Evolutionary conservation across 2,888 invertebrate genomes (phyloP), one percentile per base, ranked within the genome.

Genomic region (Spilosoma lubricipeda): DNA sequence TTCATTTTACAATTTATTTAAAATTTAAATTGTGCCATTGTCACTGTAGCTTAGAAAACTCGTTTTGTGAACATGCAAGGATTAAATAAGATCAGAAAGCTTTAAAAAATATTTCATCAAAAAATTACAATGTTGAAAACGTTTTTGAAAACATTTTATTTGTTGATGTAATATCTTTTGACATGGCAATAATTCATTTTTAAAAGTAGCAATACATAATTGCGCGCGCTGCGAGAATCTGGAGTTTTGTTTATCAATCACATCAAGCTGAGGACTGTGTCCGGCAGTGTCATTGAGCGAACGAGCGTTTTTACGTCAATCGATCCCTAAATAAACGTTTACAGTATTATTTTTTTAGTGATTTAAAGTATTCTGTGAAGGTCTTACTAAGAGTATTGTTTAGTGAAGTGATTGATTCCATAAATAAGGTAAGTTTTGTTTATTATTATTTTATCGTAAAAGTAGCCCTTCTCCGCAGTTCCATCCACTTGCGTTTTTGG

Each of bases 241-340:
- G 91, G 92, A 92, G 91, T 93, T 94, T 93, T 95, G 95, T 95
- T 95, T 95, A 95, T 93, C 95, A 94, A 94, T 94, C 93, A 93
- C 93, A 90, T 90, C 86, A 84, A 88, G 89, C 84, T 82, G 84
- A 89, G 89, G 82, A 87, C 85, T 83, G 87, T 86, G 87, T 85
- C 78, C 86, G 87, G 88, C 87, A 76, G 90, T 91, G 91, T 87
- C 79, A 86, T 80, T 85, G 75, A 82, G 79, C 82, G 81, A 67
- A 82, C 81, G 82, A 86, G 85, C 84, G 87, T 83, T 84, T 70
- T 80, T 86, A 89, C 90, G 89, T 90, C 88, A 90, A 91, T 90
- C 89, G 87, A 89, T 87, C 84, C 76, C 48, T 71, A 76, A 77
- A 79, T 77, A 79, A 77, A 75, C 70, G 72, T 77, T 78, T 82